phyloP scores from a whole-genome alignment of 2,797 vertebrate species.

The Remorina albescens region DNA sequence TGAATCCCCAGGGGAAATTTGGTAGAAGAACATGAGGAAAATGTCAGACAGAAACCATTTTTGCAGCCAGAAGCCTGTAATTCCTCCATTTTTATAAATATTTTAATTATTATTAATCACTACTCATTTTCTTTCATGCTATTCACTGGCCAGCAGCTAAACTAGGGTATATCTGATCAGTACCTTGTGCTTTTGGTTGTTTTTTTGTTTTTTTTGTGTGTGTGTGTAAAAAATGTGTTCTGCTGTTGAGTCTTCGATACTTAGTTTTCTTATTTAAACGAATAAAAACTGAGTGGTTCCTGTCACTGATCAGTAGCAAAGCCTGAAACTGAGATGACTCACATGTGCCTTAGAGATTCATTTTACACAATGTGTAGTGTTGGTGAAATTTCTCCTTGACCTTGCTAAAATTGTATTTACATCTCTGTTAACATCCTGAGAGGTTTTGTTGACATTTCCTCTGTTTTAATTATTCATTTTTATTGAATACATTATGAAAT shows the following conservation, averaged over 20 bases:
- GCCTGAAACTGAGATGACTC: not conserved
- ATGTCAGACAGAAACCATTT: slow-evolving; percentile 37
- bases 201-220: too few species aligned
- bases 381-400: slow-evolving; percentile 19
- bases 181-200: too few species aligned
- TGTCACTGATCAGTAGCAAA: not conserved
- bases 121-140: slow-evolving; percentile 10
- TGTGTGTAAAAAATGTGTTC: too few species aligned
- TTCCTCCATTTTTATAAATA: slow-evolving; percentile 4
- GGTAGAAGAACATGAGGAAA: slow-evolving; percentile 36
- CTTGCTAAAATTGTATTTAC: slow-evolving; percentile 36
- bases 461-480: slow-evolving; percentile 47
- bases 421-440: slow-evolving; percentile 12
- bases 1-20: too few species aligned
- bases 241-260: too few species aligned
- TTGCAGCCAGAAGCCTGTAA: slow-evolving; percentile 7
- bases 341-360: not conserved
- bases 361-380: not conserved
- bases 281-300: not conserved
- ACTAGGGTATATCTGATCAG: not conserved
- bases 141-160: not conserved
- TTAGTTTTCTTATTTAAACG: not conserved
- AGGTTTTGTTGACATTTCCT: slow-evolving; percentile 37
- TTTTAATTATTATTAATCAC: slow-evolving; percentile 21
- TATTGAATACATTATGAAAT: slow-evolving; percentile 51